These are phyloP conservation scores for Xiphophorus birchmanni DNA, from an alignment of 2,797 vertebrate genomes.

Conservation along the genomic window DNA sequence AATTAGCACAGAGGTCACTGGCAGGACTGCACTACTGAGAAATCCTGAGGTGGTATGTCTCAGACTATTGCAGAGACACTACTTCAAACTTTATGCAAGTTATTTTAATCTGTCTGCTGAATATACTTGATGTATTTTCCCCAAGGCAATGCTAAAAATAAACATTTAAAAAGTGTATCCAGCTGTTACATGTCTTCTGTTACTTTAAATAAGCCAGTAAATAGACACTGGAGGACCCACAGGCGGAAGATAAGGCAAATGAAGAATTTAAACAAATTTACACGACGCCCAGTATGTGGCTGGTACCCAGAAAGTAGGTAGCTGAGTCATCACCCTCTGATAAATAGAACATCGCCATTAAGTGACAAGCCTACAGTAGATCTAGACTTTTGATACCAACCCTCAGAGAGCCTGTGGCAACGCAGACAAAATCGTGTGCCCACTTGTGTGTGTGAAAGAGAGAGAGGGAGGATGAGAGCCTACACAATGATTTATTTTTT, in stretches of 20 bases:
- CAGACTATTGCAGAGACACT: neutral
- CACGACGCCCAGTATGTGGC: neutral
- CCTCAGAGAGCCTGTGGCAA: constrained; percentile 23
- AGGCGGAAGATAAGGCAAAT: neutral
- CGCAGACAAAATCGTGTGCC: constrained; percentile 27
- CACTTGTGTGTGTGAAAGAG: constrained; percentile 14
- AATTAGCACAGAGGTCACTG: constrained; percentile 66
- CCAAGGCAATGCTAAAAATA: neutral
- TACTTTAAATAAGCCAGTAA: neutral
- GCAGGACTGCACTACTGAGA: constrained; percentile 21
- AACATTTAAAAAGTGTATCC: neutral
- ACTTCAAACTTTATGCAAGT: constrained; percentile 5
- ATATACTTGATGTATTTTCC: neutral
- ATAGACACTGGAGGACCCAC: neutral
- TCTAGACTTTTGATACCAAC: constrained; percentile 38
- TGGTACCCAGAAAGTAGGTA: neutral
- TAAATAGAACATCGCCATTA: constrained; percentile 20
- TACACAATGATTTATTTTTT: constrained; percentile 44
- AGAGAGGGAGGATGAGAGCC: constrained; percentile 4
- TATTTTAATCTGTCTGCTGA: neutral
- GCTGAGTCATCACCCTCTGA: neutral
- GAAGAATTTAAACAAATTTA: neutral
- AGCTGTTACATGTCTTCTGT: neutral
- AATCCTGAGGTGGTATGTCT: constrained; percentile 12
- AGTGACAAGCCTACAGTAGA: constrained; percentile 24